These are phyloP conservation scores for Murina feae DNA, from an alignment of 2,113 vertebrate genomes.

Conservation along the genomic window DNA sequence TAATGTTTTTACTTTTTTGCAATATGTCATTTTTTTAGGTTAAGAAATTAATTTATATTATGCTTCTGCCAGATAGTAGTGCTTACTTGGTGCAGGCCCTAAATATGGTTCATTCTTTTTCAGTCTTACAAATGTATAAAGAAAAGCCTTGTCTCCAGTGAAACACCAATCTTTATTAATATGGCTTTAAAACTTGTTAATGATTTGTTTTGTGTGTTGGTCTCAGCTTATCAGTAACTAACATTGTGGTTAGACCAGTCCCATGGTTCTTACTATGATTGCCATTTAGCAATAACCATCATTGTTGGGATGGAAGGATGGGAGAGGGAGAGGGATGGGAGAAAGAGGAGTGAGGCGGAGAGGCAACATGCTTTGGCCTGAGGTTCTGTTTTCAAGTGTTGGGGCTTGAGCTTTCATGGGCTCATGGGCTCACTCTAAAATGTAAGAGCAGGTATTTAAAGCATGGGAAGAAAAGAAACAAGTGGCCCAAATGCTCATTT, in stretches of 20 bases:
- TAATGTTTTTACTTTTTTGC: neutral
- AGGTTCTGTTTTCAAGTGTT: neutral
- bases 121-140: neutral
- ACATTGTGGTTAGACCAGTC: neutral
- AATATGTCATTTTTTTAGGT: neutral
- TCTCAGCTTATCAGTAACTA: neutral
- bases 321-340: neutral
- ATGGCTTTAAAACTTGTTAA: neutral
- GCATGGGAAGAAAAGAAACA: neutral
- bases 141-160: neutral
- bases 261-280: neutral
- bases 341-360: neutral
- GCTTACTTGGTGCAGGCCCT: neutral
- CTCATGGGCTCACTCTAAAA: neutral
- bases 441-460: neutral
- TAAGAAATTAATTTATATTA: constrained; percentile 1
- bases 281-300: neutral
- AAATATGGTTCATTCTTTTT: neutral
- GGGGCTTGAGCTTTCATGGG: neutral
- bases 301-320: neutral
- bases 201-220: neutral
- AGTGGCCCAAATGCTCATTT: neutral
- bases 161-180: neutral
- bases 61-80: neutral
- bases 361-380: neutral